These are phyloP conservation scores for Triplophysa yarkandensis DNA, from an alignment of 2,797 vertebrate species.

Conservation along the genomic window DNA sequence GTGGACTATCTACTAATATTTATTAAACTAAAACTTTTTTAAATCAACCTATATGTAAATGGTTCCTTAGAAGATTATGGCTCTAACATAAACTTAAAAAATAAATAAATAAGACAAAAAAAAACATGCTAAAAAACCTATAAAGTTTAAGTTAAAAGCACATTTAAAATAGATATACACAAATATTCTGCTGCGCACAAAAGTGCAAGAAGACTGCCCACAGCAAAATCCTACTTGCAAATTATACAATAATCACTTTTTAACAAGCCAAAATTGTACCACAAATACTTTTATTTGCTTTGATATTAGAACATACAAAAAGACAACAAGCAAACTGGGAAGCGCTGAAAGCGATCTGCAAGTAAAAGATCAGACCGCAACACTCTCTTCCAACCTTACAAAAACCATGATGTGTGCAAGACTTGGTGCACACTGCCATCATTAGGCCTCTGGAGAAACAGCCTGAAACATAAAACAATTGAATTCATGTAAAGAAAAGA, in stretches of 20 bases:
- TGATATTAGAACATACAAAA: conserved; percentile 28
- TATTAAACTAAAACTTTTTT: too few relatives aligned
- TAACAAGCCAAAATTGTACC: conserved; percentile 13
- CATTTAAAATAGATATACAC: too few relatives aligned
- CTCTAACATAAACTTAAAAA: too few relatives aligned
- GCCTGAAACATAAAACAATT: conserved; percentile 44
- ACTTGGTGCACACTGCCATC: conserved; percentile 28
- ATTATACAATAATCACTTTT: background rate
- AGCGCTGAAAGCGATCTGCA: background rate
- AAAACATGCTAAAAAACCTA: too few relatives aligned
- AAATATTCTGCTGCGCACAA: too few relatives aligned
- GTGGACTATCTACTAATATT: too few relatives aligned
- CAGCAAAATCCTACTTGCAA: background rate
- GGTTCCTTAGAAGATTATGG: too few relatives aligned
- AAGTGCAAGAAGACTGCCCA: too few relatives aligned
- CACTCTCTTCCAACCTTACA: background rate
- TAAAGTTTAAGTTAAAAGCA: too few relatives aligned
- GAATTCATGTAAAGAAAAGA: background rate
- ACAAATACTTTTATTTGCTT: conserved; percentile 66
- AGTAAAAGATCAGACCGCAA: background rate
- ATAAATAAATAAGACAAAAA: too few relatives aligned
- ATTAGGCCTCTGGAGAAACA: conserved; percentile 43
- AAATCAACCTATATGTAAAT: too few relatives aligned
- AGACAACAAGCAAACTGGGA: conserved; percentile 5
- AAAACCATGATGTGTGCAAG: conserved; percentile 19